A percentile compares a stretch with the other conserved stretches of the same genome.
phyloP scores from a whole-genome alignment of 2,113 vertebrate species.

The Neogale vison region DNA sequence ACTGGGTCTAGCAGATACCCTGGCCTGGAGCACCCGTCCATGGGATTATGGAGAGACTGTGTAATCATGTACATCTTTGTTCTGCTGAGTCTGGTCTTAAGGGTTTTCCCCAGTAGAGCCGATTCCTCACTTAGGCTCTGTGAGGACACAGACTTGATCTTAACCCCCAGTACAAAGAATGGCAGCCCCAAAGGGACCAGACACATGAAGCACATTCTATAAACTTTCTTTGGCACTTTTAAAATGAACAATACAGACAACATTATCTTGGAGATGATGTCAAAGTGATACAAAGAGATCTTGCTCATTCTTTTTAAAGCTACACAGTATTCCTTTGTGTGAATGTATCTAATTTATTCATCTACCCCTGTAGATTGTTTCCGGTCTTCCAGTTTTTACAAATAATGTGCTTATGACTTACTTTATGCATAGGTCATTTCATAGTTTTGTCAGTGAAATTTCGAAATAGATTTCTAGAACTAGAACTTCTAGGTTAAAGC shows the following conservation, averaged over 20 bases:
- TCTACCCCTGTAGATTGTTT: not conserved
- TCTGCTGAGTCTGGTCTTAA: not conserved
- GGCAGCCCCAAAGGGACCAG: not conserved
- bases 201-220: not conserved
- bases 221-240: not conserved
- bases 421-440: not conserved
- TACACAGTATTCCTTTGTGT: not conserved
- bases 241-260: not conserved
- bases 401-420: not conserved
- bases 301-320: not conserved
- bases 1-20: not conserved
- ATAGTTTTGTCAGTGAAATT: not conserved
- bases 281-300: not conserved
- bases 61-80: not conserved
- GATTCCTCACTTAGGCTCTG: not conserved
- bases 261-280: not conserved
- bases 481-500: not conserved
- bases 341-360: not conserved
- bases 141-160: not conserved
- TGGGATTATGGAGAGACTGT: not conserved
- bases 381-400: not conserved
- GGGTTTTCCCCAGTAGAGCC: not conserved
- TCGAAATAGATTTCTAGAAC: not conserved
- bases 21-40: not conserved
- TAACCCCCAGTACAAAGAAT: not conserved